A percentile compares a stretch with the other conserved stretches of the same genome.
phyloP scores from a whole-genome alignment of 2,797 vertebrate genomes.

The Danio choprae region DNA sequence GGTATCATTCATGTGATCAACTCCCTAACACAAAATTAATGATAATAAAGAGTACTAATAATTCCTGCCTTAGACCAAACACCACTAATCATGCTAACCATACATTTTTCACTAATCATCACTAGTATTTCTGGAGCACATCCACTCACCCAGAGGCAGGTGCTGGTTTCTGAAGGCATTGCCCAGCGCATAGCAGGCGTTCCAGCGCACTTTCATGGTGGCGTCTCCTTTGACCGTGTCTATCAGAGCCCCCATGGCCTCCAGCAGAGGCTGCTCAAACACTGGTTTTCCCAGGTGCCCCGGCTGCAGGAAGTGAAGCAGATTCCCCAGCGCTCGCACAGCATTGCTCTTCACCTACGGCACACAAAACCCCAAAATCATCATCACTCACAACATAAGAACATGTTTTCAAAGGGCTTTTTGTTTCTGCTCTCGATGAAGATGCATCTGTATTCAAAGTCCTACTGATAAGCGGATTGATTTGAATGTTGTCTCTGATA shows the following conservation, averaged over 20 bases:
- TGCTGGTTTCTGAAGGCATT: slow-evolving; percentile 93
- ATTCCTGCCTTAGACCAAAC: too few relatives aligned
- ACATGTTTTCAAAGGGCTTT: neutral
- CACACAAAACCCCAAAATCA: neutral
- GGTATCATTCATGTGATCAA: too few relatives aligned
- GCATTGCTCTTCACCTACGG: slow-evolving; percentile 93
- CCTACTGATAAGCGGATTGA: neutral
- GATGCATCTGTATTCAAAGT: neutral
- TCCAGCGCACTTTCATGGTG: slow-evolving; percentile 98
- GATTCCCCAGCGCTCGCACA: slow-evolving; percentile 91
- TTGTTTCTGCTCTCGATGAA: neutral
- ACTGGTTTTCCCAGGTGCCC: slow-evolving; percentile 84
- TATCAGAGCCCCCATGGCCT: slow-evolving; percentile 87
- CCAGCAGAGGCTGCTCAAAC: slow-evolving; percentile 86
- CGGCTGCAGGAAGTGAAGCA: slow-evolving; percentile 91
- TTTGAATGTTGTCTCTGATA: neutral
- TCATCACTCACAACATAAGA: neutral
- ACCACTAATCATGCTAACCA: neutral
- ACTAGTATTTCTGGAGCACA: neutral
- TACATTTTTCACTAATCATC: neutral
- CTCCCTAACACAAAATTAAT: too few relatives aligned
- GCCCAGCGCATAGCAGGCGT: slow-evolving; percentile 94
- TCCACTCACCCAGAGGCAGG: slow-evolving; percentile 86
- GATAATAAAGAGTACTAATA: too few relatives aligned
- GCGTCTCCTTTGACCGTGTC: slow-evolving; percentile 89